phyloP scores from a whole-genome alignment of 2,113 vertebrate species.

The Nannobrachium achirus region DNA sequence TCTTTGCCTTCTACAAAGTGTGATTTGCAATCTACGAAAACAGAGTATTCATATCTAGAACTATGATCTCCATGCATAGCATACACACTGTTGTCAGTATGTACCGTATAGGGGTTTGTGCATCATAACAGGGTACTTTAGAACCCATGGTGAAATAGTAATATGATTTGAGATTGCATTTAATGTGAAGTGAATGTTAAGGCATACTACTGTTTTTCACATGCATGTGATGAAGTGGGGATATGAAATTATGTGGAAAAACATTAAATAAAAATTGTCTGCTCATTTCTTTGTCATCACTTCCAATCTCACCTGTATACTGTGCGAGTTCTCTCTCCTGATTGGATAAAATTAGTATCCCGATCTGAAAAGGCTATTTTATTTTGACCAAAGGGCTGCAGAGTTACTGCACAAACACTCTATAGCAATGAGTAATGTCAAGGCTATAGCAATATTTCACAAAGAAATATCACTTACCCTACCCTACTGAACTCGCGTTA shows the following conservation, averaged over 20 bases:
- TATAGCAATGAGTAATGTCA: too few species aligned
- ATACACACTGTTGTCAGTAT: constrained; percentile 43
- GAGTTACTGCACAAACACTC: too few species aligned
- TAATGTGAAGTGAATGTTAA: background rate
- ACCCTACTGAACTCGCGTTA: too few species aligned
- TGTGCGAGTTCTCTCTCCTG: too few species aligned
- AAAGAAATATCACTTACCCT: too few species aligned
- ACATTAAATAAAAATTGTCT: background rate
- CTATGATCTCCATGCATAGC: constrained; percentile 61
- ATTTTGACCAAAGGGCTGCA: too few species aligned
- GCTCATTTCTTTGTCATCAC: too few species aligned
- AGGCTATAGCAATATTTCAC: too few species aligned
- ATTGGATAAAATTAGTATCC: too few species aligned
- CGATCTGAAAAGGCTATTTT: too few species aligned
- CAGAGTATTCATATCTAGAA: constrained; percentile 50
- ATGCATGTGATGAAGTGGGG: constrained; percentile 22
- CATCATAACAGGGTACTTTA: constrained; percentile 16
- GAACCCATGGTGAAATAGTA: constrained; percentile 22
- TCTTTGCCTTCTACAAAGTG: constrained; percentile 7
- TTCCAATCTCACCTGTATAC: too few species aligned
- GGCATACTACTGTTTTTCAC: constrained; percentile 49
- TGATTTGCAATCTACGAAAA: constrained; percentile 43
- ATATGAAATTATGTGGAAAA: constrained; percentile 5
- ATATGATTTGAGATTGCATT: constrained; percentile 2
- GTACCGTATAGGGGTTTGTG: constrained; percentile 19